Base-by-base conservation (phyloP, 2,113 vertebrate species). In the Raphicerus campestris region DNA sequence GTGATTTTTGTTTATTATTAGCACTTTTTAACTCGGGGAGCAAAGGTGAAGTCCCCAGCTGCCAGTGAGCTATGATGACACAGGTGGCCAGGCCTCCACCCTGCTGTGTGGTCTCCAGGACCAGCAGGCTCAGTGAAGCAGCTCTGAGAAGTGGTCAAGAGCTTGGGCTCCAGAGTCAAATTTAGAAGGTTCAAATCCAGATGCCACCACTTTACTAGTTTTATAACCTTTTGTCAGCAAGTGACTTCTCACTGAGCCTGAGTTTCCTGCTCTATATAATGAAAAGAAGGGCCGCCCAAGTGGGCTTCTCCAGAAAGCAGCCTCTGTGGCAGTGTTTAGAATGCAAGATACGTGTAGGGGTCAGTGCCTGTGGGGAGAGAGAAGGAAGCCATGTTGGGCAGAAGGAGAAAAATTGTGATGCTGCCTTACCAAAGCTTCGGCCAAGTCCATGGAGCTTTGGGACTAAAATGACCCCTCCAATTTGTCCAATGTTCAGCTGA, bases 1-100 rank as follows among this genome's bases (percentile, higher is more conserved):
- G 39, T 94, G 51, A 6, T 78, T 93, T 89, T 60, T 96, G 84
- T 92, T 93, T 85, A 45, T 86, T 93, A 55, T 13, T 51, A 88
- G n/a, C 51, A 55, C 89, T 94, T 93, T 92, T 95, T 84, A 77
- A 94, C 39, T 78, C 3, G 0, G 39, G 39, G 58, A 90, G 51
- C 78, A 88, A 89, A 97, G 70, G 45, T 2, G 0, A 87, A 81
- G 94, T 93, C 58, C 63, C 42, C 20, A 87, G 6, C 58, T 93
- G 87, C 75, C 92, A 45, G 30, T 91, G 89, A 91, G n/a, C 53
- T 32, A 1, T 13, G 1, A 3, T 89, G 66, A 70, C 93, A 82
- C 45, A 66, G 47, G 55, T 24, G 55, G 5, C 91, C 78, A 89
- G 42, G 30, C 55, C 26, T 94, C 30, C 45, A n/a, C 91, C 30